These are phyloP conservation scores for Ephestia elutella DNA, from an alignment of 1,140 invertebrate genomes.

Conservation along the genomic window DNA sequence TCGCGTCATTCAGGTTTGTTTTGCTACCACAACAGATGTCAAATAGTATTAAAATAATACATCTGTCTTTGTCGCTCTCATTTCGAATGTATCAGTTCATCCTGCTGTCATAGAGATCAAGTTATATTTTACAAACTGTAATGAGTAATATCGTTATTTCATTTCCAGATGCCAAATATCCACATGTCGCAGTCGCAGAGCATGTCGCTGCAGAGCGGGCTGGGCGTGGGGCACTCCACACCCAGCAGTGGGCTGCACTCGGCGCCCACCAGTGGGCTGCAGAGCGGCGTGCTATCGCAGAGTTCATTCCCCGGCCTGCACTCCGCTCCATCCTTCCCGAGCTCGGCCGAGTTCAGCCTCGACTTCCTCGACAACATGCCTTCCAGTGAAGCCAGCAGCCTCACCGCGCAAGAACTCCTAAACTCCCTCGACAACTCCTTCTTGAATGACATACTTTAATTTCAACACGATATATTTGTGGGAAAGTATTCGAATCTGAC, in stretches of 20 bases:
- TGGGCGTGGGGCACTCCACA: conserved; percentile 48
- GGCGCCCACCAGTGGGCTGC: conserved; percentile 43
- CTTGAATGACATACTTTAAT: conserved; percentile 66
- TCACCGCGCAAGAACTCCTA: conserved; percentile 85
- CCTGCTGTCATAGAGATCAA: no score
- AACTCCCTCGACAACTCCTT: conserved; percentile 77
- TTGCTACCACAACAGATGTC: no score
- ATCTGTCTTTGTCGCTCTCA: no score
- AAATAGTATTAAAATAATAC: no score
- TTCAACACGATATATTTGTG: no score
- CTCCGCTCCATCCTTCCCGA: conserved; percentile 60
- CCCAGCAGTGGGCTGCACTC: conserved; percentile 27
- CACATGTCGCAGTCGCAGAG: conserved; percentile 80
- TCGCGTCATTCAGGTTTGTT: no score
- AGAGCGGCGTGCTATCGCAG: conserved; percentile 37
- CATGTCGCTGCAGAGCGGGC: conserved; percentile 74
- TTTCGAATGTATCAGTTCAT: no score
- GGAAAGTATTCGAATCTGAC: no score
- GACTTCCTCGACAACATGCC: conserved; percentile 88
- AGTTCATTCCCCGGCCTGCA: no score
- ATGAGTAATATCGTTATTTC: no score
- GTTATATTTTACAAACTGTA: no score
- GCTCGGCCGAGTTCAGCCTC: conserved; percentile 81
- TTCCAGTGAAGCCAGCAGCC: conserved; percentile 79
- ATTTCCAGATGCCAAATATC: conserved; percentile 76